Conservation (phyloP, 2,888 invertebrate genomes). For the Agrotis puta region DNA sequence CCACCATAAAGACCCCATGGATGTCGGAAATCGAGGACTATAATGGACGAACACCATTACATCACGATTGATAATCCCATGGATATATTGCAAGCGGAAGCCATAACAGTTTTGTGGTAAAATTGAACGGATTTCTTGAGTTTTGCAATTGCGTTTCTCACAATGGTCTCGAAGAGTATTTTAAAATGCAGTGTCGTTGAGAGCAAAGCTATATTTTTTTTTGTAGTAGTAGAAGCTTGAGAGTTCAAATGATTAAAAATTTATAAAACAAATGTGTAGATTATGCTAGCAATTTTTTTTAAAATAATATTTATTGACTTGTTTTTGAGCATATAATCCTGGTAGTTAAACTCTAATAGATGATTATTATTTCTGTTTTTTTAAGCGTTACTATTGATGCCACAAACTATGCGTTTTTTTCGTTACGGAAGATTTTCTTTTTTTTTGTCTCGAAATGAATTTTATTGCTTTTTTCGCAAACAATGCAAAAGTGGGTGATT, state of each 20-base stretch:
- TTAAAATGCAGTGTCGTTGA: slow-evolving; percentile 12
- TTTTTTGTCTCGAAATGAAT: slow-evolving; percentile 27
- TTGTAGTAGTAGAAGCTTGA: too few species aligned
- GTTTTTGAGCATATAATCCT: too few species aligned
- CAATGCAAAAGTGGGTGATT: slow-evolving; percentile 70
- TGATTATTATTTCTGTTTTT: not conserved
- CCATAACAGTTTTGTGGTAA: slow-evolving; percentile 90
- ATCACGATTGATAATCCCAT: slow-evolving; percentile 89
- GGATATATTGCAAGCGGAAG: slow-evolving; percentile 89
- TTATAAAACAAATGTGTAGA: not conserved
- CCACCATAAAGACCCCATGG: slow-evolving; percentile 87
- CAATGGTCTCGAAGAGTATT: slow-evolving; percentile 44
- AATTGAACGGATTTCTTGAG: slow-evolving; percentile 85
- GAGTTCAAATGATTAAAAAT: too few species aligned
- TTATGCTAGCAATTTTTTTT: too few species aligned
- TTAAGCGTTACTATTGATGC: too few species aligned
- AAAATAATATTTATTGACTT: too few species aligned
- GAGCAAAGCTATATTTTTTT: not conserved
- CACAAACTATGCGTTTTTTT: too few species aligned
- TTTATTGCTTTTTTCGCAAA: slow-evolving; percentile 67
- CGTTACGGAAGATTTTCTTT: not conserved
- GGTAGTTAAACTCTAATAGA: not conserved
- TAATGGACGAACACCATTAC: slow-evolving; percentile 90
- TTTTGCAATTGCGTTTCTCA: slow-evolving; percentile 67
- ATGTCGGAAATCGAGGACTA: slow-evolving; percentile 88